Evolutionary conservation across 2,888 invertebrate species (phyloP).

Genomic region (Leptopterna dolabrata): DNA sequence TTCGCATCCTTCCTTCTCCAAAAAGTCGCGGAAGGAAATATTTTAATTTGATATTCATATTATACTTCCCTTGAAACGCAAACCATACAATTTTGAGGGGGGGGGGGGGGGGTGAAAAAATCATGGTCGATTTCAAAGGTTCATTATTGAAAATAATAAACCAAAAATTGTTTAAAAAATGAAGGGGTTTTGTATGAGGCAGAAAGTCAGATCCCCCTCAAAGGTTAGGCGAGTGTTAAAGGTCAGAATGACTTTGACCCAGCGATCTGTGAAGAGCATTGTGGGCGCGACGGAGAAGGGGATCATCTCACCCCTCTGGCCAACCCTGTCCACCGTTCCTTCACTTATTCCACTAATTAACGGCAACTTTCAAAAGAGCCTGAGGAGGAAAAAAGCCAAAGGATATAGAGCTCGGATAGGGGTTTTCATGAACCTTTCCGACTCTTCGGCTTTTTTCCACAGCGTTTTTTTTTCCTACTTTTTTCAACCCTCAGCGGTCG

Average conservation of each 20-base stretch:
- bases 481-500: not conserved
- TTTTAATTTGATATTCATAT: no score
- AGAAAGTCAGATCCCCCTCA: slow-evolving; percentile 28
- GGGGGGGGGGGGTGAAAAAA: no score
- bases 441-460: not conserved
- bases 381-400: not conserved
- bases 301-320: slow-evolving; percentile 5
- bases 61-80: no score
- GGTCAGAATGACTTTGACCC: slow-evolving; percentile 36
- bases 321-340: not conserved
- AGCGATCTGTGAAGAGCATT: slow-evolving; percentile 33
- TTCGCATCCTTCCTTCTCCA: no score
- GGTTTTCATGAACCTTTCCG: slow-evolving; percentile 37
- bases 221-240: slow-evolving; percentile 30
- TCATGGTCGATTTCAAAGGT: no score
- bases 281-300: not conserved
- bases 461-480: slow-evolving; percentile 20
- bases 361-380: slow-evolving; percentile 40
- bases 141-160: no score
- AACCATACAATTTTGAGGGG: no score
- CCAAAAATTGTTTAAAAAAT: no score
- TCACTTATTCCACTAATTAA: slow-evolving; percentile 47
- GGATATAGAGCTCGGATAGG: slow-evolving; percentile 33
- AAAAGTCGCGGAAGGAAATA: no score
- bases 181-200: not conserved